A percentile compares a stretch with the other conserved stretches of the same genome.
These are phyloP conservation scores for Otolemur crassicaudatus DNA, from an alignment of 2,797 vertebrate species.

Conservation along the genomic window DNA sequence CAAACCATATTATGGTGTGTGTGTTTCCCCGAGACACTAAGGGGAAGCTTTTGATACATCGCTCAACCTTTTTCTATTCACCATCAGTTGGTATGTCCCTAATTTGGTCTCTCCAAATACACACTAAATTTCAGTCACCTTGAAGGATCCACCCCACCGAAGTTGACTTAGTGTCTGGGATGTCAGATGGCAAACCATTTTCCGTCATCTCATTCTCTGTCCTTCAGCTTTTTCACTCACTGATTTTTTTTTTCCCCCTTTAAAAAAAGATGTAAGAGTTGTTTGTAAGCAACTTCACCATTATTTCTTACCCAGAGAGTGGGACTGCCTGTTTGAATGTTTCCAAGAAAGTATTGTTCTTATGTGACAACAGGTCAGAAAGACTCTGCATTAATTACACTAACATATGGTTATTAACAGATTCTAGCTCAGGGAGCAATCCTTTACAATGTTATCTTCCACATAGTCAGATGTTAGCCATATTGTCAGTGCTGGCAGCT, in stretches of 20 bases:
- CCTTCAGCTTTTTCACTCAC: conserved; percentile 41
- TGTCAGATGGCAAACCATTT: conserved; percentile 56
- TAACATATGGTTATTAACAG: conserved; percentile 99
- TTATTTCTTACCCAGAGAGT: conserved; percentile 84
- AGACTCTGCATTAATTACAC: conserved; percentile 98
- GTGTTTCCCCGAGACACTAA: neutral
- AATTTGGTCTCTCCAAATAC: conserved; percentile 55
- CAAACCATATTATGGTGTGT: neutral
- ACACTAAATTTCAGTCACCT: conserved; percentile 83
- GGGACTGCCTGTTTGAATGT: conserved; percentile 90
- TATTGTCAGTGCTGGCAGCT: conserved; percentile 99
- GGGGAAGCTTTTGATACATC: neutral
- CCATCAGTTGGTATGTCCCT: neutral
- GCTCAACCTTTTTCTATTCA: neutral
- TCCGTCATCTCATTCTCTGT: neutral
- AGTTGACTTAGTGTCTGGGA: neutral
- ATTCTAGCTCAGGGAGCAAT: conserved; percentile 98
- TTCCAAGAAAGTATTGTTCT: conserved; percentile 93
- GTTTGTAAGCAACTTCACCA: conserved; percentile 87
- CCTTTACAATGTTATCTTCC: conserved; percentile 96
- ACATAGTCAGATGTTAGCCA: conserved; percentile 98
- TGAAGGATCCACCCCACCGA: conserved; percentile 75
- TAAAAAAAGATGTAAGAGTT: conserved; percentile 81
- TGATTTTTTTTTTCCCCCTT: conserved; percentile 61
- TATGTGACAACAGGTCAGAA: conserved; percentile 95